A percentile compares a stretch with the other conserved stretches of the same genome.
These are phyloP conservation scores for Cryptus viduatorius DNA, from an alignment of 2,888 invertebrate genomes.

Conservation along the genomic window DNA sequence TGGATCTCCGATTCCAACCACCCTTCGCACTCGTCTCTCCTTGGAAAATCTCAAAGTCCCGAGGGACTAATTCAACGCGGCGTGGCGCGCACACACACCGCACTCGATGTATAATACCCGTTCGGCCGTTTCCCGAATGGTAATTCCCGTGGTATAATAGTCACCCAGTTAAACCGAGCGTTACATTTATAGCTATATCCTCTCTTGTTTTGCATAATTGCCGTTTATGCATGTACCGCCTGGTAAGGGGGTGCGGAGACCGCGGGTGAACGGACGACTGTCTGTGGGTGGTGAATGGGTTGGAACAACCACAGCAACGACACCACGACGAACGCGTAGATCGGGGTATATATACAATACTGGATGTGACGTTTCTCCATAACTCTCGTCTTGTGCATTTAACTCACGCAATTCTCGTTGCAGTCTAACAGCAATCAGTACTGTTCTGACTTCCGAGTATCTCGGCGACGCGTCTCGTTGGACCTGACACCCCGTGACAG, in stretches of 20 bases:
- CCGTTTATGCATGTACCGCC: conserved; percentile 76
- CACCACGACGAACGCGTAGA: conserved; percentile 44
- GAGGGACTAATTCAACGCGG: conserved; percentile 55
- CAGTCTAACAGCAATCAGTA: conserved; percentile 56
- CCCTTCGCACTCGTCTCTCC: conserved; percentile 20
- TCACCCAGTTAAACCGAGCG: conserved; percentile 73
- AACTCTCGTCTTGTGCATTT: conserved; percentile 63
- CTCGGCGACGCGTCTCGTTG: conserved; percentile 44
- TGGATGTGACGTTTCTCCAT: conserved; percentile 62
- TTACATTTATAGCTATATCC: conserved; percentile 73
- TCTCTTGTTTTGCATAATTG: conserved; percentile 78
- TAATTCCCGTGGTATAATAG: conserved; percentile 73
- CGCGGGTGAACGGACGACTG: conserved; percentile 62
- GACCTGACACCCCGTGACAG: conserved; percentile 55
- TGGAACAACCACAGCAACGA: conserved; percentile 37
- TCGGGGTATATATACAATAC: conserved; percentile 30
- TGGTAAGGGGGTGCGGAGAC: conserved; percentile 61
- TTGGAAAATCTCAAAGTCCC: conserved; percentile 61
- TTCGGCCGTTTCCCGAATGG: conserved; percentile 69
- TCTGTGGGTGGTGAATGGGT: conserved; percentile 59
- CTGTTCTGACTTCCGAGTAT: conserved; percentile 23
- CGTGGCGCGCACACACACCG: conserved; percentile 14
- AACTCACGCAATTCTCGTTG: conserved; percentile 51
- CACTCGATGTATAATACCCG: conserved; percentile 50
- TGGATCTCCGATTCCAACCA: background rate